Base-by-base conservation (phyloP, 2,797 vertebrate species). In the Parauchenoglanis ngamensis region DNA sequence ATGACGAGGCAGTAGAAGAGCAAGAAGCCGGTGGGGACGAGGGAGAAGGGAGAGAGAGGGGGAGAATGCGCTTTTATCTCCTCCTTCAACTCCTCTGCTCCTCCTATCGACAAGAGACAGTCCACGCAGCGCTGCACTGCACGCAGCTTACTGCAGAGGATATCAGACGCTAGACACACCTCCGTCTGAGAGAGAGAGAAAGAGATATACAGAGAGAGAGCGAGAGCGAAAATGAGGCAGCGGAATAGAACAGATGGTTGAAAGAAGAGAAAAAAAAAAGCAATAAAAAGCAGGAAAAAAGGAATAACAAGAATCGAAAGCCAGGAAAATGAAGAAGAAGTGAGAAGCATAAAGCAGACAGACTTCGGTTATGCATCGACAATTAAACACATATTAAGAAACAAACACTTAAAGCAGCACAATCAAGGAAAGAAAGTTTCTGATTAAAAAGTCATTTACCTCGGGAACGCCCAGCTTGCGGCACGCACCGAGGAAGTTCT, bases 401-500 rank as follows among this genome's bases (percentile, higher is more conserved):
- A 67, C 21, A 23, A 46, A 72, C 19, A 72, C 19, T 57, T 59
- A 73, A 83, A 46, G 75, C 61, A 57, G 81, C 68, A 83, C 79
- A 86, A 57, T 61, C 46, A 10, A 44, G 78, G 19, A 35, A 89
- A 52, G 54, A 0, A 25, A 6, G 19, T 23, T 13, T 59, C 28
- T 11, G 13, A 65, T 23, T 49, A 49, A 49, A 17, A 23, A 23
- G 7, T 31, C 25, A 13, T 57, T 91, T 95, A 98, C 97, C 97
- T 98, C 97, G 0, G 97, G 94, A 56, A 98, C 93, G 19, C 97
- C 97, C 86, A 98, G 94, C 89, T 95, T 97, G 11, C 96, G 96
- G 89, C 97, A 98, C 23, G 97, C 97, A 25, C 94, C 72, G 13
- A 97, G 90, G 93, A 98, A 98, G 92, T 95, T 97, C 88, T 98